Evolutionary conservation across 2,888 invertebrate species (phyloP).

Genomic region (Operophtera brumata): DNA sequence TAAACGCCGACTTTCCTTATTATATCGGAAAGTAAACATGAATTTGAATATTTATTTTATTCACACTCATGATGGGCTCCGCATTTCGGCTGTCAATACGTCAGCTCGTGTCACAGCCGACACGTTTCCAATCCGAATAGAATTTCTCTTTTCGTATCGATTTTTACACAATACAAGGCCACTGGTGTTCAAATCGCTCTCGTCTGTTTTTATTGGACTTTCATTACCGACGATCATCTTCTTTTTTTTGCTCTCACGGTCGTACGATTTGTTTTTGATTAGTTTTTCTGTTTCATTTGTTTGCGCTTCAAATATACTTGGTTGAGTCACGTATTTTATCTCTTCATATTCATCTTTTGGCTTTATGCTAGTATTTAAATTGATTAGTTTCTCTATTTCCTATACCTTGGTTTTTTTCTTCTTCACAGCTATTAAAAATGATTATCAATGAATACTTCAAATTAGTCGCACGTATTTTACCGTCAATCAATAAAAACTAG

Average conservation of each 20-base stretch:
- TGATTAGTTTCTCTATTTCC: no score
- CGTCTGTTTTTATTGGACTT: constrained; percentile 29
- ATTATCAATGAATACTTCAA: no score
- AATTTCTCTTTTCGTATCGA: constrained; percentile 37
- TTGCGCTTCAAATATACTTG: neutral
- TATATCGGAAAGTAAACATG: no score
- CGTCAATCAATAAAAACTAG: no score
- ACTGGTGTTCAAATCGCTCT: constrained; percentile 23
- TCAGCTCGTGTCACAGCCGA: constrained; percentile 36
- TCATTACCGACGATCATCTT: constrained; percentile 25
- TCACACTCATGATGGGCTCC: neutral
- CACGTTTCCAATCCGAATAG: constrained; percentile 40
- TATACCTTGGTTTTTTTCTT: no score
- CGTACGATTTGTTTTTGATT: constrained; percentile 17
- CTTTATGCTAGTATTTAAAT: no score
- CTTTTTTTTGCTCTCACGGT: constrained; percentile 20
- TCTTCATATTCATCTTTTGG: no score
- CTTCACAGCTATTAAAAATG: no score
- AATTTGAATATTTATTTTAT: no score
- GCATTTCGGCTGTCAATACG: constrained; percentile 40
- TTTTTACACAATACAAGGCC: constrained; percentile 31
- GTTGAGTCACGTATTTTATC: neutral
- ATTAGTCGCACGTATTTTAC: no score
- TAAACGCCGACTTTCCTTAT: no score
- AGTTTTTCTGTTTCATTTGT: constrained; percentile 19